phyloP scores from a whole-genome alignment of 2,888 invertebrate species.

The Operophtera brumata region DNA sequence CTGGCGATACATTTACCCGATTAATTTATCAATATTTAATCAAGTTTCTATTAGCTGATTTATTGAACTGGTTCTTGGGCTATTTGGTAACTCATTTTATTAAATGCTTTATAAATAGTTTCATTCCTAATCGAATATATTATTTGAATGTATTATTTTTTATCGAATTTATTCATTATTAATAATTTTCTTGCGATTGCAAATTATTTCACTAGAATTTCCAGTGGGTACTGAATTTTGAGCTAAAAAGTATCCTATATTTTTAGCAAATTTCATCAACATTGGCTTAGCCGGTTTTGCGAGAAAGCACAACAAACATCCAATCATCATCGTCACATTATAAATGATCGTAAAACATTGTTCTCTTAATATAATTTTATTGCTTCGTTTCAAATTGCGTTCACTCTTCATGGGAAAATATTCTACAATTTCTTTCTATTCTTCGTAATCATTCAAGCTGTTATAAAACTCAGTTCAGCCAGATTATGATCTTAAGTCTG shows the following conservation, averaged over 20 bases:
- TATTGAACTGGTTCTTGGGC: neutral
- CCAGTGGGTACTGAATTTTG: too few relatives aligned
- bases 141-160: too few relatives aligned
- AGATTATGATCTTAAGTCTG: constrained; percentile 12
- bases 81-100: neutral
- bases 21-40: neutral
- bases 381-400: neutral
- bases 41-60: neutral
- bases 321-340: too few relatives aligned
- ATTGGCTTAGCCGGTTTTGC: too few relatives aligned
- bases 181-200: too few relatives aligned
- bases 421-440: constrained; percentile 6
- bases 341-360: too few relatives aligned
- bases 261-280: too few relatives aligned
- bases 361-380: too few relatives aligned
- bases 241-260: too few relatives aligned
- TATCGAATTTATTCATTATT: too few relatives aligned
- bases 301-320: too few relatives aligned
- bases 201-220: too few relatives aligned
- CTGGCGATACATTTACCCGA: neutral
- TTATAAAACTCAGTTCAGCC: constrained; percentile 11
- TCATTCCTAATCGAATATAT: neutral
- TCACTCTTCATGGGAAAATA: constrained; percentile 5
- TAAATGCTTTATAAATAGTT: neutral
- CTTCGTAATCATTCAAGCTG: constrained; percentile 1